Base-by-base conservation (phyloP, 2,113 vertebrate species). In the Lathamus discolor region DNA sequence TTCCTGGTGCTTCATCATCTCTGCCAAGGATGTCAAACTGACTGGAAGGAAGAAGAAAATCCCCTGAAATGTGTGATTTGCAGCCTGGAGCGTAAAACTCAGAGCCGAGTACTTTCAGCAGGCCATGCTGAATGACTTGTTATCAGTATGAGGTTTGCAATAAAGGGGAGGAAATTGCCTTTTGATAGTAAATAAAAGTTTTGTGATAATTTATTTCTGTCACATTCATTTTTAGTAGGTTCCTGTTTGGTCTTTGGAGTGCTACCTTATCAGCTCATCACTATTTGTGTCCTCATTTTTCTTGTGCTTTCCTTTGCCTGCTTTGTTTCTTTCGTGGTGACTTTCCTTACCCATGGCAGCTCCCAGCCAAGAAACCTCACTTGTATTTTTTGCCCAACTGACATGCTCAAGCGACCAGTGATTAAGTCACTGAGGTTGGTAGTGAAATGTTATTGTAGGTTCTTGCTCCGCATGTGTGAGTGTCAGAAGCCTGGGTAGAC, bases 371-470 rank as follows among this genome's bases (percentile, higher is more conserved):
- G 61, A 43, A 82, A 19, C 7, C 5, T 73, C 6, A 1, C 28
- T 27, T 43, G 29, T 44, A 11, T 37, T 44, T 54, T 79, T 62
- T 51, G 11, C 27, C 79, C 39, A 66, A 3, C 49, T 29, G 68
- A 29, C 0, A 0, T 0, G 0, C 18, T 83, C 11, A 64, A 75
- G 25, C 62, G 61, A 44, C 25, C 25, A 17, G 33, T 2, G 4
- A 52, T 52, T 20, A 91, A 61, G 4, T 74, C 66, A 31, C 1
- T 13, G 74, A 90, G 20, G 4, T 31, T 86, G 63, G 11, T 10
- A 11, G 7, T 41, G 70, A 57, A 85, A 59, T 27, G 19, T 37
- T 39, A 17, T 9, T 41, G 3, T 17, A 37, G 78, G 3, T 61
- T 74, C 43, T 82, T 82, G 44, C 27, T 86, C 33, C 18, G 2